Evolutionary conservation across 64 coral and sea anemone genomes (phyloP).

Genomic region (Catalaphyllia jardinei): DNA sequence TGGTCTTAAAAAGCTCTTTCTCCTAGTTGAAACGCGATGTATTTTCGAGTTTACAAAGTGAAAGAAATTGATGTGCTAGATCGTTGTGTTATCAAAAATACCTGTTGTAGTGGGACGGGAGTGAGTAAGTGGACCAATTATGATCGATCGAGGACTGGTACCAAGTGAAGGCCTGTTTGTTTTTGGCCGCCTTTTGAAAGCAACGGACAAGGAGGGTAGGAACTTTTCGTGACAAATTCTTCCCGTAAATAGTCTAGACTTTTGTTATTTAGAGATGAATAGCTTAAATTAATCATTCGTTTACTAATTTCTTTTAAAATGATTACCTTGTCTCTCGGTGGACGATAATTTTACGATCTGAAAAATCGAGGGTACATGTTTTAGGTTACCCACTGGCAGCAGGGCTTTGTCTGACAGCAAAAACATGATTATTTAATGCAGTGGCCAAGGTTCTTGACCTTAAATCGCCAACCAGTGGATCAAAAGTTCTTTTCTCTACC

Average conservation of each 20-base stretch:
- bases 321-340: background rate
- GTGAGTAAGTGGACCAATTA: background rate
- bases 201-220: conserved; percentile 21
- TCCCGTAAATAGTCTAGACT: background rate
- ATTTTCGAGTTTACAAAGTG: too few relatives aligned
- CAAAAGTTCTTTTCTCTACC: background rate
- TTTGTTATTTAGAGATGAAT: background rate
- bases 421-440: background rate
- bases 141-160: conserved; percentile 10
- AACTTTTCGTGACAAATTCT: background rate
- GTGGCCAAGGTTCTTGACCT: background rate
- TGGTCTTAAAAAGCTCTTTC: too few relatives aligned
- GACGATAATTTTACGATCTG: background rate
- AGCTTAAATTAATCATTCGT: background rate
- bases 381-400: background rate
- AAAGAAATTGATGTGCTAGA: too few relatives aligned
- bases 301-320: background rate
- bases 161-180: conserved; percentile 15
- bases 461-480: background rate
- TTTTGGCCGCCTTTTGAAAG: conserved; percentile 33
- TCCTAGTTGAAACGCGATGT: too few relatives aligned
- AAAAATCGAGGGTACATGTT: background rate
- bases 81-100: too few relatives aligned
- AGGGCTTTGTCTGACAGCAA: background rate
- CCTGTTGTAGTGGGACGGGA: background rate